Conservation (phyloP, 2,113 vertebrate genomes). For the Motacilla tschutschensis region DNA sequence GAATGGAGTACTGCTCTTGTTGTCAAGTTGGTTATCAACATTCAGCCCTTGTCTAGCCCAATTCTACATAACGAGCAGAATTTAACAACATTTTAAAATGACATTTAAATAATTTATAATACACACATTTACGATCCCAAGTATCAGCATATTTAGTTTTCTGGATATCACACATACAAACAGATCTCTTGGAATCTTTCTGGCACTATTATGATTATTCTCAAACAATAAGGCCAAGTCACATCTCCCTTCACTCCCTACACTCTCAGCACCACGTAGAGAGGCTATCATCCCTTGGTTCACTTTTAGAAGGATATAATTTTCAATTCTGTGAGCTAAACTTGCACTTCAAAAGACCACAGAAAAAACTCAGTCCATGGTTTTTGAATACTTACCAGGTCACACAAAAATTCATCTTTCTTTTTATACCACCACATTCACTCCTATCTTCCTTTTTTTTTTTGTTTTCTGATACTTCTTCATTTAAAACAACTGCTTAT, state of each 20-base stretch:
- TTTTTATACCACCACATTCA: accelerated
- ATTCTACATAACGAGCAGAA: accelerated
- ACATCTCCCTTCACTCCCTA: neutral
- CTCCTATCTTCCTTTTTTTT: neutral
- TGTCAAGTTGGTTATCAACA: neutral
- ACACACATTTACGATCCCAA: neutral
- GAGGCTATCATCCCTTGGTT: accelerated
- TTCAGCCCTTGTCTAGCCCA: neutral
- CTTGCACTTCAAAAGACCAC: neutral
- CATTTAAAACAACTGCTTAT: neutral
- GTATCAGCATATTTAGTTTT: neutral
- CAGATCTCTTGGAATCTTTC: neutral
- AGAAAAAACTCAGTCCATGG: accelerated
- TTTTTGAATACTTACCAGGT: neutral
- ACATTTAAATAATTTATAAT: neutral
- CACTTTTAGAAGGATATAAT: neutral
- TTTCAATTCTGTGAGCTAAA: neutral
- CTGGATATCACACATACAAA: neutral
- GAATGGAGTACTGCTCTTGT: neutral
- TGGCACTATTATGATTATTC: neutral
- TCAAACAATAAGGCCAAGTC: neutral
- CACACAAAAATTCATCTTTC: neutral
- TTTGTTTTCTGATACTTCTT: neutral
- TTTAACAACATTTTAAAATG: neutral
- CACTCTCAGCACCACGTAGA: accelerated